Evolutionary conservation across 2,797 vertebrate species (phyloP), one percentile per base, ranked within the genome.

Genomic region (Cossypha heuglini): DNA sequence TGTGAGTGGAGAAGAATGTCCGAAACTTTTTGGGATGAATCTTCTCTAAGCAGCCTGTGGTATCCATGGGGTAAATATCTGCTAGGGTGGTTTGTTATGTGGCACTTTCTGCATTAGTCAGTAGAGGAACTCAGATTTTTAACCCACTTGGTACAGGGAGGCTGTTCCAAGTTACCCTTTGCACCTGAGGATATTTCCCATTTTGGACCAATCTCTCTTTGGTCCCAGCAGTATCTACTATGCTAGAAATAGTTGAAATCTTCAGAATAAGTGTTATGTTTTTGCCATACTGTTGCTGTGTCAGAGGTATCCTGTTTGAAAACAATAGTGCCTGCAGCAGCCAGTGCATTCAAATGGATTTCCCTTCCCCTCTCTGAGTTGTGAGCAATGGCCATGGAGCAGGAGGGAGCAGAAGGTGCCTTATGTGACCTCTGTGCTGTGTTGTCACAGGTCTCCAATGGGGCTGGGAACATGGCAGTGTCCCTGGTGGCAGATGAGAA

Each of bases 401-500:
- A 51, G 68, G 45, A 72, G n/a, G 57, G 38, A 59, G 40, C 68
- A 69, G 48, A 22, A 1, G 9, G 25, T 25, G 24, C 64, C 54
- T 40, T 58, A 12, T 52, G 76, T 79, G 9, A 72, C 13, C 59
- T 59, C 51, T 5, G 0, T 51, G 35, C 73, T 82, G 24, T 45
- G 67, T 59, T 33, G 4, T 58, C n/a, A 31, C 96, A 99, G 99
- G 99, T 99, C 64, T 99, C 99, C 77, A 99, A 99, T 1, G 97
- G 98, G 5, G 98, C 91, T 2, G 99, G 99, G 28, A 97, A 94
- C 75, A 99, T 99, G 99, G 88, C 97, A 1, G 98, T 99, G 38
- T 98, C 98, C 5, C 97, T 99, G 54, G 99, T 99, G 95, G 99
- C 99, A 9, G 99, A 99, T 33, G 99, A 99, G 96, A 99, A 99